phyloP scores from a whole-genome alignment of 2,797 vertebrate genomes.

The Buphagus erythrorhynchus region DNA sequence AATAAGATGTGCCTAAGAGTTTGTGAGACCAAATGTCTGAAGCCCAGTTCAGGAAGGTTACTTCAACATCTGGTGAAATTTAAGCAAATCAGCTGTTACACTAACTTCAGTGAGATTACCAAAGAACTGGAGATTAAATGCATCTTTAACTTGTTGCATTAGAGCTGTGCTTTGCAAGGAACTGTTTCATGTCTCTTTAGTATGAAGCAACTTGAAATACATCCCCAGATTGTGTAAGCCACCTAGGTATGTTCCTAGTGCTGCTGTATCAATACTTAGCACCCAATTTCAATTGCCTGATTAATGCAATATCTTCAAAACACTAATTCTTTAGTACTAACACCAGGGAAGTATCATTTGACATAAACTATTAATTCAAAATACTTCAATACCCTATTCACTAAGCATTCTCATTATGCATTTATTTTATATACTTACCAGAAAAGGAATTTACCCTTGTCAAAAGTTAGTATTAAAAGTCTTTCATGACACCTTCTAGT shows the following conservation, averaged over 20 bases:
- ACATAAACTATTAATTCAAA: not conserved
- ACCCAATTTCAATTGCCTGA: not conserved
- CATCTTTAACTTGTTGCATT: not conserved
- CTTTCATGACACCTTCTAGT: slow-evolving; percentile 5
- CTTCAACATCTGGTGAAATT: not conserved
- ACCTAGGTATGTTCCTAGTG: not conserved
- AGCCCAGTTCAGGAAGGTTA: not conserved
- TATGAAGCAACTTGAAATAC: not conserved
- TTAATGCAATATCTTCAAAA: not conserved
- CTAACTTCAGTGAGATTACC: not conserved
- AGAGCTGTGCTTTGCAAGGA: not conserved
- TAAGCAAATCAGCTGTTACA: not conserved
- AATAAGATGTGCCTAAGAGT: not conserved
- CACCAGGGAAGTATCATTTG: not conserved
- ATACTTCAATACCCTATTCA: not conserved
- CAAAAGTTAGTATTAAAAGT: not conserved
- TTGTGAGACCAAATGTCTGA: not conserved
- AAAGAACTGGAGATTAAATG: not conserved
- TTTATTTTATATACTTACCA: slow-evolving; percentile 43
- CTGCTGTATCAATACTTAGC: slow-evolving; percentile 4
- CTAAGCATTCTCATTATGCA: not conserved
- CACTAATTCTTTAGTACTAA: not conserved
- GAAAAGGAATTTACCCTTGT: slow-evolving; percentile 14
- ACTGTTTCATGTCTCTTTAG: not conserved
- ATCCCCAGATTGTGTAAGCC: not conserved